phyloP scores from a whole-genome alignment of 2,888 invertebrate species.

The Euplexia lucipara region DNA sequence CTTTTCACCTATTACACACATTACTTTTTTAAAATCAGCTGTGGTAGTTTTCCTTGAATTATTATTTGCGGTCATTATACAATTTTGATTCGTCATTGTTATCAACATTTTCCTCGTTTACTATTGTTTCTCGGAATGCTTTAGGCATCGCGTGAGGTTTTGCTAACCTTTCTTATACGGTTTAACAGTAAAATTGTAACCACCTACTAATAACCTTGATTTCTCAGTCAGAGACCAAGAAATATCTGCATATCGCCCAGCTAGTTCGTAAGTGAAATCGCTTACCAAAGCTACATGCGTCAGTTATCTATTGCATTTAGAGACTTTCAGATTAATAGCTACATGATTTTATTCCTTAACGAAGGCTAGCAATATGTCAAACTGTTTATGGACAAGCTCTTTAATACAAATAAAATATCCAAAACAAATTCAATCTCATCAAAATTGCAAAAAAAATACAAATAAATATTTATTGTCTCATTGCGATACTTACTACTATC shows the following conservation, averaged over 20 bases:
- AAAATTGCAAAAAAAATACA: conserved; percentile 14
- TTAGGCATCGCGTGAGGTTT: conserved; percentile 41
- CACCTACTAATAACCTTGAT: conserved; percentile 18
- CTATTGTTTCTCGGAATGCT: conserved; percentile 51
- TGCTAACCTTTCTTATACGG: conserved; percentile 41
- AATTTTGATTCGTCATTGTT: conserved; percentile 58
- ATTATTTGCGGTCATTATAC: conserved; percentile 45
- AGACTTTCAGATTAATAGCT: conserved; percentile 40
- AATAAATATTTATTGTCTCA: conserved; percentile 19
- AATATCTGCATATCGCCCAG: background rate
- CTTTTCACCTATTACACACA: conserved; percentile 15
- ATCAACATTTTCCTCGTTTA: conserved; percentile 60
- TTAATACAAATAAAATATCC: conserved; percentile 8
- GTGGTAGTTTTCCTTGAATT: conserved; percentile 43
- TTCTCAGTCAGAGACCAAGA: conserved; percentile 5
- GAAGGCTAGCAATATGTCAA: conserved; percentile 18
- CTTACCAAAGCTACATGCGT: conserved; percentile 14
- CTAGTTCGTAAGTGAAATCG: conserved; percentile 36
- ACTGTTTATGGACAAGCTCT: conserved; percentile 19
- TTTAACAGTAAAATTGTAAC: conserved; percentile 22
- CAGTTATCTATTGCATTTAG: conserved; percentile 32
- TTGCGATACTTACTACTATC: conserved; percentile 23
- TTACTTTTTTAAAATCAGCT: conserved; percentile 24
- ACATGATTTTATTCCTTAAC: conserved; percentile 28
- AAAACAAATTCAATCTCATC: conserved; percentile 34